phyloP scores from a whole-genome alignment of 2,113 vertebrate species.

The Hemiscyllium ocellatum region DNA sequence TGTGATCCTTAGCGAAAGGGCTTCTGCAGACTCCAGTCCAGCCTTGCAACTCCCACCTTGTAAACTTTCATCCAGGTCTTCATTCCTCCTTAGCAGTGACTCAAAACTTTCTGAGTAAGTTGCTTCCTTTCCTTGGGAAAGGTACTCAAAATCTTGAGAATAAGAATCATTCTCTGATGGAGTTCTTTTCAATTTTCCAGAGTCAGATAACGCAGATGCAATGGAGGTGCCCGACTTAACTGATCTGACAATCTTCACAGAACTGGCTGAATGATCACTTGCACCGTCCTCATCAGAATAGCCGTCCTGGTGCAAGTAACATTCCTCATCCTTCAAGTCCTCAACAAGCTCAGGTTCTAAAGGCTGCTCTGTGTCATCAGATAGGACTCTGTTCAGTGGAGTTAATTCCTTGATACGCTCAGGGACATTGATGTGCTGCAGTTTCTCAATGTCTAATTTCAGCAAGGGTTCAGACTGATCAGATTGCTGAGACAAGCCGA shows the following conservation, averaged over 20 bases:
- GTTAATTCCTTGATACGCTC: neutral
- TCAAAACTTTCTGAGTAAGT: slow-evolving; percentile 56
- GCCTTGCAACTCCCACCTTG: slow-evolving; percentile 53
- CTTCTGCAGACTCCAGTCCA: slow-evolving; percentile 61
- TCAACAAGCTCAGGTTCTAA: slow-evolving; percentile 42
- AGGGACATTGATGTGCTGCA: slow-evolving; percentile 38
- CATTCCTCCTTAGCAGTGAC: slow-evolving; percentile 54
- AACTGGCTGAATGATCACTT: slow-evolving; percentile 40
- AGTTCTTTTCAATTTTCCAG: neutral
- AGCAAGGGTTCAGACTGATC: slow-evolving; percentile 52
- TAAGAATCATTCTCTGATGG: slow-evolving; percentile 44
- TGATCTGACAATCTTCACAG: slow-evolving; percentile 36
- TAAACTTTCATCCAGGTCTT: slow-evolving; percentile 42
- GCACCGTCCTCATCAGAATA: slow-evolving; percentile 40
- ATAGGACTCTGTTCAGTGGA: slow-evolving; percentile 35
- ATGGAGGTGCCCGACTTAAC: slow-evolving; percentile 29
- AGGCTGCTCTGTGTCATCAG: slow-evolving; percentile 42
- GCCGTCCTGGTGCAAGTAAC: slow-evolving; percentile 36
- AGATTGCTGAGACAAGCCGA: slow-evolving; percentile 41
- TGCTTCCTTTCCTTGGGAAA: slow-evolving; percentile 46
- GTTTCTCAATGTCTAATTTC: slow-evolving; percentile 51
- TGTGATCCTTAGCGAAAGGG: slow-evolving; percentile 49
- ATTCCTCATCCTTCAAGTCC: slow-evolving; percentile 33
- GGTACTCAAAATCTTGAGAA: slow-evolving; percentile 45
- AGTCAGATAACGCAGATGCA: neutral